A percentile compares a stretch with the other conserved stretches of the same genome.
Conservation (phyloP, 2,113 vertebrate species). For the Lycocorax pyrrhopterus region DNA sequence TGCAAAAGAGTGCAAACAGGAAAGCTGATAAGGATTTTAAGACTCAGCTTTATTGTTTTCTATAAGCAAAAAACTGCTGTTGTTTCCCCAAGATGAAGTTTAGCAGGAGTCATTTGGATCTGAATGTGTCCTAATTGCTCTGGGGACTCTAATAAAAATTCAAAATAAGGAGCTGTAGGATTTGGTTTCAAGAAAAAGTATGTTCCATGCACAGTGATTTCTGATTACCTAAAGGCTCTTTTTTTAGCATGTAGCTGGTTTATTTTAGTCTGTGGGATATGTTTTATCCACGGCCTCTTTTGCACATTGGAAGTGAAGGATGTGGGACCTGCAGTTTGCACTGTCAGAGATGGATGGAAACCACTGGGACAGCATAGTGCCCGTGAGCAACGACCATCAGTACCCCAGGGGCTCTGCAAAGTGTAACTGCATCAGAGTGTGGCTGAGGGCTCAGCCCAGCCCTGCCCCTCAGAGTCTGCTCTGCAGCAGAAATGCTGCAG, state of each 20-base stretch:
- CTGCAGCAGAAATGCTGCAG: neutral
- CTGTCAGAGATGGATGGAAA: neutral
- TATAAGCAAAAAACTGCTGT: neutral
- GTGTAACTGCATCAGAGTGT: neutral
- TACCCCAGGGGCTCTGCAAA: neutral
- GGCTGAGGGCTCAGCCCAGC: neutral
- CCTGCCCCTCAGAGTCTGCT: neutral
- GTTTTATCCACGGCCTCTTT: neutral
- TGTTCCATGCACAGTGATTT: conserved; percentile 7
- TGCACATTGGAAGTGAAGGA: neutral
- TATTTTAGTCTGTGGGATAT: conserved; percentile 1
- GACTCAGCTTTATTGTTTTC: neutral
- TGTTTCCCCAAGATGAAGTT: conserved; percentile 38
- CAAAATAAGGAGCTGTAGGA: conserved; percentile 2
- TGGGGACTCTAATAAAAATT: conserved; percentile 32
- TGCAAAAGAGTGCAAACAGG: neutral
- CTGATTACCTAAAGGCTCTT: conserved; percentile 30
- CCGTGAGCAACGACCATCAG: neutral
- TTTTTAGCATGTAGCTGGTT: conserved; percentile 1
- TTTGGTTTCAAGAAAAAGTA: neutral
- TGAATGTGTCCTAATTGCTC: conserved; percentile 1
- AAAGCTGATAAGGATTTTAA: conserved; percentile 11
- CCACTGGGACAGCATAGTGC: neutral
- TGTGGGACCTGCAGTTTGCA: neutral
- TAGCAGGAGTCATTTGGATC: neutral